Evolutionary conservation across 1,140 invertebrate species (phyloP), one percentile per base, ranked within the genome.

Genomic region (Nephila pilipes): DNA sequence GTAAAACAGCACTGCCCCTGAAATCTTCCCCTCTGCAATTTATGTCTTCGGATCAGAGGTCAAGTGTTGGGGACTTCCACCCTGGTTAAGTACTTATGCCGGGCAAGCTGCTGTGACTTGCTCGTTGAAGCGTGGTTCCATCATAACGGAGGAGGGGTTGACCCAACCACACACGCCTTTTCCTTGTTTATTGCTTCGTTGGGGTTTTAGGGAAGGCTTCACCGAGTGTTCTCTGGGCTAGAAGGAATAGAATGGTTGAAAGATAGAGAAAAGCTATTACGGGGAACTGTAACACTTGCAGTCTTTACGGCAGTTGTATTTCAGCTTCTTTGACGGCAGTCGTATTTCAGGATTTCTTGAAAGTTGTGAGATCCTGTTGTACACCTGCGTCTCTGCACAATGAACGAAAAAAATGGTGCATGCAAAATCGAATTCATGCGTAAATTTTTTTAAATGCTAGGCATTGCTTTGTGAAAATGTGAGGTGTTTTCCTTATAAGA

Each of bases 161-260:
- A 63, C n/a, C 60, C 22, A n/a, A n/a, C 29, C 65, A 32, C n/a
- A 29, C 25, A 69, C 65, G 65, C 65, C 65, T 32, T 69, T 69
- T 69, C 65, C 65, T 69, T 69, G 65, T 69, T 69, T 69, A 69
- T 69, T 32, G 65, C 65, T 29, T 69, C n/a, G 65, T 29, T 69
- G 25, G 65, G 57, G 65, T 69, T 69, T 32, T 25, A 69, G 29
- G 65, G 29, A 69, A 69, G 65, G 65, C 25, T 32, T 12, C 20
- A 63, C n/a, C 22, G 60, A 63, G 12, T 46, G 22, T 63, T 22
- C 60, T n/a, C 22, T 63, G 60, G 20, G 60, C n/a, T 63, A n/a
- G n/a, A 63, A 63, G 60, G 60, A 63, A 32, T 69, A 16, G 12
- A 25, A 32, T 69, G 65, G 25, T 8, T 69, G 65, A 12, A 29